A percentile compares a stretch with the other conserved stretches of the same genome.
These are phyloP conservation scores for Triplophysa siluroides DNA, from an alignment of 2,113 vertebrate species.

Conservation along the genomic window DNA sequence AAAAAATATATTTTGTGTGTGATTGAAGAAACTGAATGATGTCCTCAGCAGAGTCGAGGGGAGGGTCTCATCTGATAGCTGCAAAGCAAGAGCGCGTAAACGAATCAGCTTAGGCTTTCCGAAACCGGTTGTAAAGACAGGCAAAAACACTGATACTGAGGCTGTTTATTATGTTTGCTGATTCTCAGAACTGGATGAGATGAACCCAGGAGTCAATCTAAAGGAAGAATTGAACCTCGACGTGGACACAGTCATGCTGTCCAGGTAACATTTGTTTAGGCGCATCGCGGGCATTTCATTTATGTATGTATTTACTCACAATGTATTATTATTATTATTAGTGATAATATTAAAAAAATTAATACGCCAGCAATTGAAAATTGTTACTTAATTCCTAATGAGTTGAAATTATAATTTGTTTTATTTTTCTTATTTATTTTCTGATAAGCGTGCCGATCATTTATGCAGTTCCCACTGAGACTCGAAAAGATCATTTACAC, in stretches of 20 bases:
- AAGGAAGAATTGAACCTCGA: background rate
- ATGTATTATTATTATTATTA: too few relatives aligned
- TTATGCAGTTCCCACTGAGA: too few relatives aligned
- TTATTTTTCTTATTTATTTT: background rate
- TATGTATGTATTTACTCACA: too few relatives aligned
- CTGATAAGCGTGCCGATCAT: too few relatives aligned
- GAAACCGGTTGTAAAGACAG: background rate
- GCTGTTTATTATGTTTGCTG: background rate
- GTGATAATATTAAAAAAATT: too few relatives aligned
- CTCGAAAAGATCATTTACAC: too few relatives aligned
- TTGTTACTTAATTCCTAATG: too few relatives aligned
- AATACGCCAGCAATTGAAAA: too few relatives aligned
- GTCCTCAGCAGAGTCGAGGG: background rate
- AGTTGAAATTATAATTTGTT: background rate
- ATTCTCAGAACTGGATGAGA: background rate
- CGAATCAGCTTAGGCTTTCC: background rate
- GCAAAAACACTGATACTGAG: background rate
- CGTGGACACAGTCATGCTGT: background rate
- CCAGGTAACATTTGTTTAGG: slow-evolving; percentile 5
- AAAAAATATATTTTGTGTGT: background rate
- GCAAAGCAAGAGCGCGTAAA: background rate
- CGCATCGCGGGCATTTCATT: background rate
- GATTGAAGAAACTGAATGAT: background rate
- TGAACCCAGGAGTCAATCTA: background rate
- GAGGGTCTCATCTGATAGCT: background rate